Evolutionary conservation across 1,140 invertebrate species (phyloP), one percentile per base, ranked within the genome.

Genomic region (Anadara kagoshimensis): DNA sequence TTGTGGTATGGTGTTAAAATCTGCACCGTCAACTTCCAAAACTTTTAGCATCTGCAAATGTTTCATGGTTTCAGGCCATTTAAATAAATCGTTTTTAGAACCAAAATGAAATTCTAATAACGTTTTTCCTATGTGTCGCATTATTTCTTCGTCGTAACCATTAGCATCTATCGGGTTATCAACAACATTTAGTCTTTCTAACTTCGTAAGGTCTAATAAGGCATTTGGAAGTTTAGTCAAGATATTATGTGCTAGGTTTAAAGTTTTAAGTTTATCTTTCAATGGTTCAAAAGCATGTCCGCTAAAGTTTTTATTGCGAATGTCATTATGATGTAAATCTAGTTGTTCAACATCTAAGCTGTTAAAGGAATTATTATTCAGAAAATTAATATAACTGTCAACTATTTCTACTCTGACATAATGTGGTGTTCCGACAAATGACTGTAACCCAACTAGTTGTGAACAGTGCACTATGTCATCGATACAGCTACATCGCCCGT

Each of bases 91-190:
- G 11, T 16, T 64, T 43, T 56, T 65, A 3, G 29, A 36, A 7
- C 70, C 70, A 45, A 73, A 67, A 14, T 63, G 22, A 43, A 73
- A 62, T n/a, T n/a, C n/a, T n/a, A n/a, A n/a, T n/a, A n/a, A n/a
- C n/a, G n/a, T n/a, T n/a, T n/a, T n/a, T n/a, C n/a, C n/a, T n/a
- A n/a, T n/a, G n/a, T n/a, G n/a, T n/a, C n/a, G n/a, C n/a, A n/a
- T n/a, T 18, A 73, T 63, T 4, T 61, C 26, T 44, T 66, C 70
- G 5, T 47, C 29, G 45, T 66, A 73, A 16, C 45, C 24, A 12
- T 49, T 18, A 12, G 59, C 29, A 29, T n/a, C 29, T 11, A 73
- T 73, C 16, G 44, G 36, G 16, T 73, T 73, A 4, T 54, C 54
- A n/a, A 63, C 66, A 43, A 73, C 56, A 22, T 73, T 63, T 18